Evolutionary conservation across 2,797 vertebrate species (phyloP).

Genomic region (Xiphophorus birchmanni): DNA sequence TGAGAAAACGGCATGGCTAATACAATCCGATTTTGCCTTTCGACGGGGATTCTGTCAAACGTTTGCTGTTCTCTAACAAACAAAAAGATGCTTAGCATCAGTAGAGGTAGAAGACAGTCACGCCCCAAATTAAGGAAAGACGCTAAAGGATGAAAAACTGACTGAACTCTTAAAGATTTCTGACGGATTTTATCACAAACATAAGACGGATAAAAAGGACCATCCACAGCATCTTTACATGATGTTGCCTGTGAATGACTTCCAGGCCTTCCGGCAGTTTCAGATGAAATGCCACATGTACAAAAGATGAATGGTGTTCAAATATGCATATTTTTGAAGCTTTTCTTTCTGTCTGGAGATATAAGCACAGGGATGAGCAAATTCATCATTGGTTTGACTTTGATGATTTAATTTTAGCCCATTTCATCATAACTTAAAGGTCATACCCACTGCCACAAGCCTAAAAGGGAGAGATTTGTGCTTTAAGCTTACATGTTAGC

Average conservation of each 20-base stretch:
- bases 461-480: background rate
- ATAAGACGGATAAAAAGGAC: conserved; percentile 24
- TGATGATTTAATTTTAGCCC: conserved; percentile 53
- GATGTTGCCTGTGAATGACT: conserved; percentile 18
- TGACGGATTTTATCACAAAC: background rate
- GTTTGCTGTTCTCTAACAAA: conserved; percentile 9
- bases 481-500: background rate
- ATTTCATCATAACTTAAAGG: conserved; percentile 1
- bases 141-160: conserved; percentile 5
- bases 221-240: conserved; percentile 36
- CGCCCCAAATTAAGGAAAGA: conserved; percentile 6
- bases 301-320: conserved; percentile 12
- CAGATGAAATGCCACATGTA: conserved; percentile 21
- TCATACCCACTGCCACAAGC: background rate
- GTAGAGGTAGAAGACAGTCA: conserved; percentile 11
- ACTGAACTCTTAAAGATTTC: background rate
- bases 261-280: conserved; percentile 16
- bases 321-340: conserved; percentile 23
- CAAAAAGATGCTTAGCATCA: background rate
- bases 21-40: background rate
- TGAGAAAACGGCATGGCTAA: background rate
- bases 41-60: background rate
- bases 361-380: conserved; percentile 22
- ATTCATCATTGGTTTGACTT: conserved; percentile 42
- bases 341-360: conserved; percentile 15